phyloP scores from a whole-genome alignment of 2,888 invertebrate genomes.

The Cephus pulcher region DNA sequence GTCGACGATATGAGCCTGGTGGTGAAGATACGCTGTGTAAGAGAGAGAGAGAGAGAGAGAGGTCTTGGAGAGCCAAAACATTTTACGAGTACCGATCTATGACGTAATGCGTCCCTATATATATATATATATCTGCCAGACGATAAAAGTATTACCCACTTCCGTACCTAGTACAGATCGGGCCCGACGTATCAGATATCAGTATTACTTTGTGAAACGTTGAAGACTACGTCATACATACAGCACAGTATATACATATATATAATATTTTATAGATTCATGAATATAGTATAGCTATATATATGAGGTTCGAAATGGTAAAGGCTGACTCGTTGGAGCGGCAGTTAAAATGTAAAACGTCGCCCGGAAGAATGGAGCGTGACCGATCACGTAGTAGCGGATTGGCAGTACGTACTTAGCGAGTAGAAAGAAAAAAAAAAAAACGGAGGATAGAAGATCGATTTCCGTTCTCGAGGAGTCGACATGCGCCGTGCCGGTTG shows the following conservation, averaged over 20 bases:
- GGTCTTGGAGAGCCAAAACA: constrained; percentile 40
- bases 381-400: not conserved
- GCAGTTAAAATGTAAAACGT: not conserved
- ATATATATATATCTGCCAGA: not conserved
- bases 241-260: not conserved
- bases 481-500: not conserved
- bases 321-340: not conserved
- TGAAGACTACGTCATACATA: constrained; percentile 17
- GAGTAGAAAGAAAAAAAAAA: not conserved
- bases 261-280: not conserved
- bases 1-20: constrained; percentile 54
- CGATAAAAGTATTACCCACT: constrained; percentile 32
- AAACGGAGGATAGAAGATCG: not conserved
- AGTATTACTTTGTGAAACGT: constrained; percentile 24
- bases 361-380: not conserved
- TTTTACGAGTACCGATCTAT: constrained; percentile 51
- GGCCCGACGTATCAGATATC: constrained; percentile 24
- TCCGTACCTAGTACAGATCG: constrained; percentile 26
- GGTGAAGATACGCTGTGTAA: constrained; percentile 43
- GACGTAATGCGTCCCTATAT: constrained; percentile 36
- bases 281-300: not conserved
- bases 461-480: not conserved
- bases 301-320: not conserved
- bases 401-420: not conserved
- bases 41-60: constrained; percentile 30